Percentiles rank a stretch among this genome's conserved stretches.
These are phyloP conservation scores for Lepidonotus clava DNA, from an alignment of 2,888 invertebrate genomes.

Conservation along the genomic window DNA sequence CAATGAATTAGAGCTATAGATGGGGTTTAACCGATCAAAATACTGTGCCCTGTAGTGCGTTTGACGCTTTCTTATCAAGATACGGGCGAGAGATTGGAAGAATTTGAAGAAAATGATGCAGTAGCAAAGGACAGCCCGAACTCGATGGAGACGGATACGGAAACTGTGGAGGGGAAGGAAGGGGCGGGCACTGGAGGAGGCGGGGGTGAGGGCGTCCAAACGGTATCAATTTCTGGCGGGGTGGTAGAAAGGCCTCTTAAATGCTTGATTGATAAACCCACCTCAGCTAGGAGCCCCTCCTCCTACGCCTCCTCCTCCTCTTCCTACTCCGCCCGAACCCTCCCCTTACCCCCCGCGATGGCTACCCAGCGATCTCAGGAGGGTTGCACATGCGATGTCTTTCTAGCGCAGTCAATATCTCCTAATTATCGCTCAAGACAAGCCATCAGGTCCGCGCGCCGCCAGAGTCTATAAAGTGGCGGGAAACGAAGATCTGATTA, in stretches of 20 bases:
- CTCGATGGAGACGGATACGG: too few species aligned
- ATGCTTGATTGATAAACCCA: slow-evolving; percentile 15
- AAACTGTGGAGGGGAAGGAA: too few species aligned
- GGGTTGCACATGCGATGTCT: neutral
- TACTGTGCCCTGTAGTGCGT: too few species aligned
- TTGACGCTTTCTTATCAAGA: too few species aligned
- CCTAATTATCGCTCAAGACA: slow-evolving; percentile 34
- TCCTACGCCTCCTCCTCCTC: neutral
- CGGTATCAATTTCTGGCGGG: neutral
- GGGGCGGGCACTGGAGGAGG: too few species aligned
- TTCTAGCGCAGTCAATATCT: slow-evolving; percentile 4
- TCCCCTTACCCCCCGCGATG: neutral
- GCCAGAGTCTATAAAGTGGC: neutral
- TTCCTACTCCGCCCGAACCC: neutral
- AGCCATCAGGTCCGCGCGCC: neutral
- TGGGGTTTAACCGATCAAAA: too few species aligned
- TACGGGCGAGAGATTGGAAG: too few species aligned
- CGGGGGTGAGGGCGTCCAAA: neutral
- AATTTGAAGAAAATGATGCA: too few species aligned
- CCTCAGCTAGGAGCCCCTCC: neutral
- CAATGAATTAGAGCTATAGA: too few species aligned
- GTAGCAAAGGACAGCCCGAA: too few species aligned
- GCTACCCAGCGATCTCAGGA: neutral
- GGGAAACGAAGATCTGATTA: slow-evolving; percentile 5
- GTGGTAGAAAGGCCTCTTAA: too few species aligned